Conservation (phyloP, 23 tunicate species). For the Ciona savignyi region DNA sequence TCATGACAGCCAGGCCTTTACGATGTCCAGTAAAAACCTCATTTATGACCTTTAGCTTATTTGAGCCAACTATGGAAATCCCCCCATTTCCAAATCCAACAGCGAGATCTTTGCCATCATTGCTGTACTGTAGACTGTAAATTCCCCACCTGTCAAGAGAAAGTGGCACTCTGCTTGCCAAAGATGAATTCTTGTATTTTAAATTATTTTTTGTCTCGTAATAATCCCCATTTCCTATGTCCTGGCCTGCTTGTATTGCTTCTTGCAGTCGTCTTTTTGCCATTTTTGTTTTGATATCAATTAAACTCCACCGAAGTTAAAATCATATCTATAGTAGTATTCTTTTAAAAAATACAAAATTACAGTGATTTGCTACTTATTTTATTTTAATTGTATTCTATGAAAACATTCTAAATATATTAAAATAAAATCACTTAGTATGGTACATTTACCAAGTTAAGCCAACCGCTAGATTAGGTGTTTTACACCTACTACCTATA, state of each 20-base stretch:
- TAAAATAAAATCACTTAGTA: too few relatives aligned
- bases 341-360: too few relatives aligned
- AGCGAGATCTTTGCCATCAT: conserved; percentile 43
- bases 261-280: conserved; percentile 14
- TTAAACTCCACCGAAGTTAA: too few relatives aligned
- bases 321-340: too few relatives aligned
- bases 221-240: conserved; percentile 16
- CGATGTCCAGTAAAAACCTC: conserved; percentile 38
- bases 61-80: conserved; percentile 10
- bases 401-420: too few relatives aligned
- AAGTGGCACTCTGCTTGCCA: conserved; percentile 6
- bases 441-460: too few relatives aligned
- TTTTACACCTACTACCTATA: too few relatives aligned
- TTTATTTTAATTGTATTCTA: too few relatives aligned
- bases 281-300: too few relatives aligned
- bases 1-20: conserved; percentile 46
- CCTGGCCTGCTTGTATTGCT: conserved; percentile 13
- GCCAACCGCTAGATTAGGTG: too few relatives aligned
- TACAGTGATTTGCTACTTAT: too few relatives aligned
- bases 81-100: conserved; percentile 92
- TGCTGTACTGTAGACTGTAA: conserved; percentile 33
- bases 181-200: not conserved
- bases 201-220: not conserved
- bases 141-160: conserved; percentile 57
- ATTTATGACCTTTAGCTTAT: not conserved